Conservation (phyloP, 2,888 invertebrate species). For the Aphodius sticticus region DNA sequence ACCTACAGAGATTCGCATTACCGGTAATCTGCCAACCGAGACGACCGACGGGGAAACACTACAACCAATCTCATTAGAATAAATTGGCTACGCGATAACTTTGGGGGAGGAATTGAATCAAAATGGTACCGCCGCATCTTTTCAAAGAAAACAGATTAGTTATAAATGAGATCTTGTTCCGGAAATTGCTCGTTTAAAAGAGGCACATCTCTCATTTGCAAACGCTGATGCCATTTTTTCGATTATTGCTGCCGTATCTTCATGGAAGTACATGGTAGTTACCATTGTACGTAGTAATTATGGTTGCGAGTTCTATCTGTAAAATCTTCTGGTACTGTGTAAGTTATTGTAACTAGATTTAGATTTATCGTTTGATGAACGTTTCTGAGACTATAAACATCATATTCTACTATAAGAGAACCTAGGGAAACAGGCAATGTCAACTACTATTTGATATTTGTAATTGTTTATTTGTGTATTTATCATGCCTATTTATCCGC, state of each 20-base stretch:
- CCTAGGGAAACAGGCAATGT: too few relatives aligned
- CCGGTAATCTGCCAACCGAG: constrained; percentile 34
- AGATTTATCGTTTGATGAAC: not conserved
- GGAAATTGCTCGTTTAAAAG: constrained; percentile 4
- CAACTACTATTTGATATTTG: too few relatives aligned
- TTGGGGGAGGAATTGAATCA: constrained; percentile 4
- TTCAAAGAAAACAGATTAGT: not conserved
- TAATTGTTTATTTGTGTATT: too few relatives aligned
- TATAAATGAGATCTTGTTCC: not conserved
- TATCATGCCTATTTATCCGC: too few relatives aligned
- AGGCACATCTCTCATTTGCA: not conserved
- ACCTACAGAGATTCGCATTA: constrained; percentile 44
- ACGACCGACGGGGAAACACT: constrained; percentile 15
- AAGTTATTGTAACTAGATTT: not conserved
- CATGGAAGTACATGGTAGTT: not conserved
- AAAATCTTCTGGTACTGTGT: too few relatives aligned
- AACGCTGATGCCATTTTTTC: not conserved
- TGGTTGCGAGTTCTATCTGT: too few relatives aligned
- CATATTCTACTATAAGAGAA: too few relatives aligned
- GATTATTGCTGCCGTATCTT: not conserved
- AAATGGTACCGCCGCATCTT: constrained; percentile 4
- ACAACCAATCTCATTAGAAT: constrained; percentile 23
- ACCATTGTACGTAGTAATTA: too few relatives aligned
- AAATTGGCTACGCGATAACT: constrained; percentile 17
- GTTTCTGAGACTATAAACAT: not conserved